Conservation (phyloP, 2,113 vertebrate genomes). For the Hippoglossus stenolepis region DNA sequence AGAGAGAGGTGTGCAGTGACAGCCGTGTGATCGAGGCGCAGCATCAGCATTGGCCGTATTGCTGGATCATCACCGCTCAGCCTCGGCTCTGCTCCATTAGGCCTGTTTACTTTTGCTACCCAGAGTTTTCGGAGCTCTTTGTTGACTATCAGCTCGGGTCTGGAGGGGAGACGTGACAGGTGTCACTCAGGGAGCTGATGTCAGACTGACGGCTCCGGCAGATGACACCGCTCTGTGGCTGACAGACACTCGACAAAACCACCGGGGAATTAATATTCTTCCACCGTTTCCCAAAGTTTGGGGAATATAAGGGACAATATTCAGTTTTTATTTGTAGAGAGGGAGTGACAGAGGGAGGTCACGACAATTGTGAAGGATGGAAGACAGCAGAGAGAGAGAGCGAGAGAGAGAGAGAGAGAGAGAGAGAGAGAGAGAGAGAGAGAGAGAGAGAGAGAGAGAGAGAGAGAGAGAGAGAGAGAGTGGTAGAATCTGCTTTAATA, state of each 20-base stretch:
- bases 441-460: neutral
- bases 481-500: neutral
- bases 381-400: neutral
- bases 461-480: neutral
- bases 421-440: neutral
- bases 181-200: slow-evolving; percentile 44
- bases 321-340: slow-evolving; percentile 17
- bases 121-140: slow-evolving; percentile 19
- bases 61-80: slow-evolving; percentile 33
- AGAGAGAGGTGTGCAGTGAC: slow-evolving; percentile 18
- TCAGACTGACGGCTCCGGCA: slow-evolving; percentile 49
- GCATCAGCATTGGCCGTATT: neutral
- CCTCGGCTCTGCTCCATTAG: slow-evolving; percentile 23
- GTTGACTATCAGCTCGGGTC: slow-evolving; percentile 25
- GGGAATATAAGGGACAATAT: slow-evolving; percentile 10
- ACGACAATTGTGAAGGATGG: slow-evolving; percentile 1
- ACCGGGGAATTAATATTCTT: slow-evolving; percentile 38
- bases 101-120: slow-evolving; percentile 30
- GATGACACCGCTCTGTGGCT: slow-evolving; percentile 30
- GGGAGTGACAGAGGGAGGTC: neutral
- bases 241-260: slow-evolving; percentile 34
- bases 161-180: slow-evolving; percentile 40
- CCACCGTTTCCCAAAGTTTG: neutral
- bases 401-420: too few species aligned
- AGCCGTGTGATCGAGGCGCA: slow-evolving; percentile 21